Percentiles rank a stretch among this genome's conserved stretches.
Conservation (phyloP, 1,140 invertebrate genomes). For the Bemisia tabaci region DNA sequence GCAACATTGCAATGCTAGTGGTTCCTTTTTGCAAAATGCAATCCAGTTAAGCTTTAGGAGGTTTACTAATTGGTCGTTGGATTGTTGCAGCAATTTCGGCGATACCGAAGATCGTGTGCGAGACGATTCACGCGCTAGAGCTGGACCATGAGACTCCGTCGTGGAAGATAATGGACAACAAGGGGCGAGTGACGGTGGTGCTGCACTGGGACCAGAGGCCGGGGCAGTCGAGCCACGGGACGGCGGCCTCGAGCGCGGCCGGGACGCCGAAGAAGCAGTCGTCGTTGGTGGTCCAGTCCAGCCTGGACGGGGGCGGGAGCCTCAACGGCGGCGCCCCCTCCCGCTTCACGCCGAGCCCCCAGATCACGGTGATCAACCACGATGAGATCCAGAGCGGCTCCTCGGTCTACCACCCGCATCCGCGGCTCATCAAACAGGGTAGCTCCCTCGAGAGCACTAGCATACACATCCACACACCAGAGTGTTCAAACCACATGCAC, state of each 20-base stretch:
- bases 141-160: constrained; percentile 87
- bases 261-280: constrained; percentile 49
- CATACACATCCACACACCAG: constrained; percentile 53
- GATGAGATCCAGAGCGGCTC: constrained; percentile 41
- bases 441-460: constrained; percentile 56
- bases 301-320: constrained; percentile 39
- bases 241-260: constrained; percentile 40
- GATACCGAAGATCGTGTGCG: constrained; percentile 91
- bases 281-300: constrained; percentile 60
- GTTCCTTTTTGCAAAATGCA: too few species aligned
- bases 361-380: constrained; percentile 83
- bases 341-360: constrained; percentile 44
- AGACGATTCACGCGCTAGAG: constrained; percentile 84
- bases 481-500: constrained; percentile 59
- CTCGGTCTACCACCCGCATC: constrained; percentile 22
- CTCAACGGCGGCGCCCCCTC: constrained; percentile 22
- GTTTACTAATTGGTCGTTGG: too few species aligned
- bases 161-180: constrained; percentile 95
- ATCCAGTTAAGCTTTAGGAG: too few species aligned
- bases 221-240: constrained; percentile 33
- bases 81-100: constrained; percentile 67
- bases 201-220: constrained; percentile 74
- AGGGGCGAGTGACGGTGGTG: constrained; percentile 83
- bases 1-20: too few species aligned
- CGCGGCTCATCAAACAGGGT: constrained; percentile 44